phyloP scores from a whole-genome alignment of 2,113 vertebrate species.

The Oryzias melastigma region DNA sequence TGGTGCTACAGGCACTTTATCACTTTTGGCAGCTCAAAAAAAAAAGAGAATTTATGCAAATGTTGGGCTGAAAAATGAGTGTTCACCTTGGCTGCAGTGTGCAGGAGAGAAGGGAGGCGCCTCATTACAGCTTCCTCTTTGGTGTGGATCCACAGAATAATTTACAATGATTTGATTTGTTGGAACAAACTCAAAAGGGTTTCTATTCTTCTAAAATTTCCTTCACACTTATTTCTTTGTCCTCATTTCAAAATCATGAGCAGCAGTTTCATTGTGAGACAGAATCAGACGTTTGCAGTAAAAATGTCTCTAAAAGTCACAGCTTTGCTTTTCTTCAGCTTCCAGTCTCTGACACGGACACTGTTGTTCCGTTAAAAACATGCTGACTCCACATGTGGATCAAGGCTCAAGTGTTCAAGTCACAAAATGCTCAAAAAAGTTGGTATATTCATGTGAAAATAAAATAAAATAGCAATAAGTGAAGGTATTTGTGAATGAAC shows the following conservation, averaged over 20 bases:
- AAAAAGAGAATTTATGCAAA: slow-evolving; percentile 77
- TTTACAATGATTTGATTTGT: slow-evolving; percentile 77
- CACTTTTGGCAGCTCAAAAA: slow-evolving; percentile 73
- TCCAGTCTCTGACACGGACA: slow-evolving; percentile 21
- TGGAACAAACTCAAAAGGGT: slow-evolving; percentile 42
- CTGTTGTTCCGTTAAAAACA: slow-evolving; percentile 38
- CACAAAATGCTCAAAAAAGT: neutral
- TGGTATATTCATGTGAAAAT: too few relatives aligned
- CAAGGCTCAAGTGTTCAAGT: slow-evolving; percentile 19
- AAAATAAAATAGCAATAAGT: too few relatives aligned
- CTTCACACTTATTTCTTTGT: slow-evolving; percentile 1
- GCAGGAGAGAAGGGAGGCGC: slow-evolving; percentile 42
- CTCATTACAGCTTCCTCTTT: slow-evolving; percentile 76
- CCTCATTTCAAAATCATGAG: slow-evolving; percentile 11
- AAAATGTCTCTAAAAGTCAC: slow-evolving; percentile 9
- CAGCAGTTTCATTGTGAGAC: slow-evolving; percentile 18
- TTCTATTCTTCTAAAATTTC: slow-evolving; percentile 36
- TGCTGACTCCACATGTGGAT: slow-evolving; percentile 27
- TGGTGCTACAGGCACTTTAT: slow-evolving; percentile 65
- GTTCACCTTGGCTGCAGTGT: slow-evolving; percentile 57
- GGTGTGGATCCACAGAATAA: slow-evolving; percentile 72
- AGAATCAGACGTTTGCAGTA: neutral
- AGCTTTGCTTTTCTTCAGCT: neutral
- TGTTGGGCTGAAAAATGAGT: slow-evolving; percentile 71
- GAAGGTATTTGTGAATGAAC: too few relatives aligned